A percentile compares a stretch with the other conserved stretches of the same genome.
phyloP scores from a whole-genome alignment of 2,888 invertebrate species.

The Prosapia bicincta region DNA sequence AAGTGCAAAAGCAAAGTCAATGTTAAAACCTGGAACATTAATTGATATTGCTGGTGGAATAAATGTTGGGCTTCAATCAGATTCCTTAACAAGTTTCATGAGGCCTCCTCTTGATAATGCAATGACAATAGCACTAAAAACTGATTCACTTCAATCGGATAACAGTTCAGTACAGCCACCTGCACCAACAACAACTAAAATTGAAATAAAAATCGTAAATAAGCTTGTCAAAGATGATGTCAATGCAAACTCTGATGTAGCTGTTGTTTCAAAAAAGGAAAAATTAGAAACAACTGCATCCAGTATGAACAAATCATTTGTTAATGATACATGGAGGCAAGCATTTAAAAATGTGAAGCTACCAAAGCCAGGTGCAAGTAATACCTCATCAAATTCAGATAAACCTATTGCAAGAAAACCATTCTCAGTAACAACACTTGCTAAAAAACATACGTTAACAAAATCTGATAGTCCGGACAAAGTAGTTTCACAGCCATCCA shows the following conservation, averaged over 20 bases:
- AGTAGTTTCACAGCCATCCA: neutral
- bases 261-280: neutral
- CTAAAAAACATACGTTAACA: conserved; percentile 12
- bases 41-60: conserved; percentile 16
- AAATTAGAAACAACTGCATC: neutral
- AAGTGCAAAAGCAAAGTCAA: conserved; percentile 17
- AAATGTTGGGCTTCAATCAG: neutral
- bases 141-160: neutral
- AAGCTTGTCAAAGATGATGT: neutral
- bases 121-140: neutral
- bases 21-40: conserved; percentile 21
- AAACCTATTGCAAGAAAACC: conserved; percentile 35
- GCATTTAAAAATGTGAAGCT: conserved; percentile 39
- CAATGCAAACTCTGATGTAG: neutral
- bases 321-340: conserved; percentile 37
- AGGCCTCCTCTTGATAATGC: neutral
- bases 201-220: neutral
- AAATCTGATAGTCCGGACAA: neutral
- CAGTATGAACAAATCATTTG: conserved; percentile 30
- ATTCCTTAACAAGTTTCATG: neutral
- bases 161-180: neutral
- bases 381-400: conserved; percentile 29
- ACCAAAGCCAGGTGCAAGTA: conserved; percentile 36
- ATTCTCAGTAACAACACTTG: conserved; percentile 19
- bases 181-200: neutral